Conservation (phyloP, 2,113 vertebrate genomes). For the Turnix velox region DNA sequence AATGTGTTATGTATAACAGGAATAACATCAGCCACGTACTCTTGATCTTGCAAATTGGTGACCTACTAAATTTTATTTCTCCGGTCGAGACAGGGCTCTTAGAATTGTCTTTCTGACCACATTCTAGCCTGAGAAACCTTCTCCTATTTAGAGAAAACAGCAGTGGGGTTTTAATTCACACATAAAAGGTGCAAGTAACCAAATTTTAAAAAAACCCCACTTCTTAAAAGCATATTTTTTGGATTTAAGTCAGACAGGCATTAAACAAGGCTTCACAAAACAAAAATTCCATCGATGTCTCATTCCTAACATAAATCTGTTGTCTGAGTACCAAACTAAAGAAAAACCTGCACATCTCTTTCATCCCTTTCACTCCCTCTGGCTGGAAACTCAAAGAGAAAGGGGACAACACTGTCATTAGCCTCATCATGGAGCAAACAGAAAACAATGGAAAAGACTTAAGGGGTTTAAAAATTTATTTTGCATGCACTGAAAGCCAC, state of each 20-base stretch:
- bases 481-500: not conserved
- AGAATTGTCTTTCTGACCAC: not conserved
- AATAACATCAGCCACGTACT: not conserved
- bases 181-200: not conserved
- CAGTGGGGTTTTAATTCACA: not conserved
- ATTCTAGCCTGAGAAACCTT: no score
- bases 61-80: not conserved
- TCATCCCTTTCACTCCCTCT: not conserved
- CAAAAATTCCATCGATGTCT: not conserved
- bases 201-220: no score
- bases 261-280: not conserved
- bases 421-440: not conserved
- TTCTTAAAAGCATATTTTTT: rapidly evolving
- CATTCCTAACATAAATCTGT: not conserved
- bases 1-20: not conserved
- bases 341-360: not conserved
- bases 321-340: not conserved
- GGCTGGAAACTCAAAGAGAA: not conserved
- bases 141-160: rapidly evolving
- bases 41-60: not conserved
- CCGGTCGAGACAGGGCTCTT: not conserved
- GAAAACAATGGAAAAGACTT: not conserved
- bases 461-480: not conserved
- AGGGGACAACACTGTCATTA: rapidly evolving
- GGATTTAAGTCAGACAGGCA: not conserved